phyloP scores from a whole-genome alignment of 2,797 vertebrate species.

The Danionella dracula region DNA sequence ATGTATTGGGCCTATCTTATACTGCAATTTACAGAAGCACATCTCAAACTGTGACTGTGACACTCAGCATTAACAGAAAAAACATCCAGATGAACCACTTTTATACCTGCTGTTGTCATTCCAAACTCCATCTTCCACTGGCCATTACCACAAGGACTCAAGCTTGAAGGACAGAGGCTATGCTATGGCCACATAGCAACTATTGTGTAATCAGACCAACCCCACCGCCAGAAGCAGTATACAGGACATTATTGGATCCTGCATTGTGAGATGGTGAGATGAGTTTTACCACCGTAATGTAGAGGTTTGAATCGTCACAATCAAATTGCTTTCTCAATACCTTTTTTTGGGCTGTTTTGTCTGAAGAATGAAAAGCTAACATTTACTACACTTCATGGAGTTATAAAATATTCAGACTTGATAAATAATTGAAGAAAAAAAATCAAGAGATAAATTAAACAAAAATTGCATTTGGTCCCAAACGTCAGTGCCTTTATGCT shows the following conservation, averaged over 20 bases:
- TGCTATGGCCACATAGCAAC: conserved; percentile 22
- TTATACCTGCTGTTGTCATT: conserved; percentile 15
- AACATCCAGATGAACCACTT: background rate
- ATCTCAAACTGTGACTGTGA: background rate
- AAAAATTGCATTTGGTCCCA: too few relatives aligned
- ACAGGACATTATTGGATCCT: conserved; percentile 4
- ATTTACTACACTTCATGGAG: too few relatives aligned
- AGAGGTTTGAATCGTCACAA: too few relatives aligned
- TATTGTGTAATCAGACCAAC: conserved; percentile 47
- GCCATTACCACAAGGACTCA: conserved; percentile 24
- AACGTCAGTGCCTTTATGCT: too few relatives aligned
- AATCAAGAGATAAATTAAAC: too few relatives aligned
- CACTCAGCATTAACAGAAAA: conserved; percentile 11
- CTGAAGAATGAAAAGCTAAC: too few relatives aligned
- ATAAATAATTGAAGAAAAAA: too few relatives aligned
- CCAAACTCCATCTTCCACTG: conserved; percentile 19
- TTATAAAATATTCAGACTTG: too few relatives aligned
- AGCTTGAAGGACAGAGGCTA: conserved; percentile 31
- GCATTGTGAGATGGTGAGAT: too few relatives aligned
- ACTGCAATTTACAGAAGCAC: background rate
- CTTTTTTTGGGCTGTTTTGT: too few relatives aligned
- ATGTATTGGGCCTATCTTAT: background rate
- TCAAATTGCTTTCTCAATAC: too few relatives aligned
- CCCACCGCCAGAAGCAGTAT: conserved; percentile 3
- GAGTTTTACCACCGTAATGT: too few relatives aligned